phyloP scores from a whole-genome alignment of 1,140 invertebrate genomes.

The Hyposmocoma kahamanoa region DNA sequence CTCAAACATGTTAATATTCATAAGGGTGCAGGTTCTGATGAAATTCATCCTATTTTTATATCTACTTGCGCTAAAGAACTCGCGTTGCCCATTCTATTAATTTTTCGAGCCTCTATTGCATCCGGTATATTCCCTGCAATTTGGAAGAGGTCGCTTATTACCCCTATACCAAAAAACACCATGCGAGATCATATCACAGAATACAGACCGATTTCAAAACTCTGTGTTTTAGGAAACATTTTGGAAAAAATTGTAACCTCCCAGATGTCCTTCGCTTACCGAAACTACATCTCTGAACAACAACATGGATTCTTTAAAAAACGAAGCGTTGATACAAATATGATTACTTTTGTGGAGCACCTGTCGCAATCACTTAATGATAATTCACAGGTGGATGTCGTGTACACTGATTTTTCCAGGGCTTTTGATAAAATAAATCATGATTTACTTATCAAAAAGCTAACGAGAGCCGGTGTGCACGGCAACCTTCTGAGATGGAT shows the following conservation, averaged over 20 bases:
- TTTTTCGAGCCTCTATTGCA: neutral
- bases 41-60: conserved; percentile 1
- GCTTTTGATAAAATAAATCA: conserved; percentile 36
- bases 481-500: conserved; percentile 16
- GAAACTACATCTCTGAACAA: neutral
- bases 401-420: conserved; percentile 38
- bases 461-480: conserved; percentile 16
- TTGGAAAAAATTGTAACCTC: conserved; percentile 22
- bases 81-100: conserved; percentile 3
- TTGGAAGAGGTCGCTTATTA: conserved; percentile 17
- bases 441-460: conserved; percentile 10
- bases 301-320: neutral
- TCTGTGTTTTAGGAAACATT: conserved; percentile 27
- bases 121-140: conserved; percentile 6
- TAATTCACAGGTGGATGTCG: conserved; percentile 26
- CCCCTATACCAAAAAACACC: conserved; percentile 15
- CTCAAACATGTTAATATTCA: conserved; percentile 6
- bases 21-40: conserved; percentile 9
- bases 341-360: conserved; percentile 19
- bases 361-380: conserved; percentile 15
- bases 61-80: neutral
- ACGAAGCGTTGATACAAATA: neutral
- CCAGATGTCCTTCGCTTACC: conserved; percentile 3
- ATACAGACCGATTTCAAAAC: conserved; percentile 32
- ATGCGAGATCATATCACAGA: conserved; percentile 2